Base-by-base conservation (phyloP, 2,888 invertebrate genomes). In the Lithophane socia region DNA sequence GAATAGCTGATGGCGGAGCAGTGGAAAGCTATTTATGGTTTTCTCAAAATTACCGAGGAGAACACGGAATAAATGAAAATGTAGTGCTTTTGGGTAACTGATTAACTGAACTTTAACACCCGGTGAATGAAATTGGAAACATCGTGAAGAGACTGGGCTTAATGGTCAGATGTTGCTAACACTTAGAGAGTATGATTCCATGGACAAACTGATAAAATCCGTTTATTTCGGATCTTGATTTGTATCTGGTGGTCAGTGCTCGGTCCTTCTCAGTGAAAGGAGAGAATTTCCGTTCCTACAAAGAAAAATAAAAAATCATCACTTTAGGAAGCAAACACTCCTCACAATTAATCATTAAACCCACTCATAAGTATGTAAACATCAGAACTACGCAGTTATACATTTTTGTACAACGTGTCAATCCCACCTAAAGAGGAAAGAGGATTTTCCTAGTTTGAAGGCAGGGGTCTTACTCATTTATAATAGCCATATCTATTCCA, bases 1-100 rank as follows among this genome's bases (percentile, higher is more conserved):
- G 79, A 79, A 82, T 87, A 70, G 73, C 69, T 85, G 85, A 86
- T 88, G 65, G 65, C 37, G 56, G 66, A 65, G 49, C 29, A 65
- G 37, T 78, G 80, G 77, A 73, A 66, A 65, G 21, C 73, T 76
- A 82, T 82, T 86, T 80, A 80, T 78, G 73, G 70, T 60, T 76
- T 79, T 85, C 77, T 72, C 10, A 47, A 78, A 74, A 69, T 68
- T 72, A 3, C 9, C 10, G 21, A 58, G 0, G 24, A 2, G 60
- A 29, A 69, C 42, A 66, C n/a, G 21, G 54, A 52, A 73, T 73
- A 61, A 52, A 79, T 71, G 56, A 54, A 83, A 58, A 60, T 61
- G 42, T n/a, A 60, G 29, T 61, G 60, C 10, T 66, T 66, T 70
- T 66, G 1, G 13, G 42, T 54, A 68, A 54, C 54, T 82, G 29